Evolutionary conservation across 2,888 invertebrate species (phyloP).

Genomic region (Eristalis intricaria): DNA sequence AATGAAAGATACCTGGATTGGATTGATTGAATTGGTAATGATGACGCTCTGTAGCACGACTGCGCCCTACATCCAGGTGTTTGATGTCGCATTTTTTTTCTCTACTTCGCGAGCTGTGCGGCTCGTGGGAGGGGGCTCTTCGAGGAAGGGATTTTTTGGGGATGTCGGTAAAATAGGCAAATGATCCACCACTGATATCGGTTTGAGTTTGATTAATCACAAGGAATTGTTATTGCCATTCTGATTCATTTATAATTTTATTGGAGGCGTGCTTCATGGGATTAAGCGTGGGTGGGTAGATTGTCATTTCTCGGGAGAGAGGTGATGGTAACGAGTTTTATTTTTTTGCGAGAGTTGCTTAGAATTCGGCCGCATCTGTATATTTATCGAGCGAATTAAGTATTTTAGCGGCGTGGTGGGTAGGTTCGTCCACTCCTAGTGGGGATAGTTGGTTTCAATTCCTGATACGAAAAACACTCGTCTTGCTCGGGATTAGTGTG

Average conservation of each 20-base stretch:
- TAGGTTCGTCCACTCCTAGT: too few relatives aligned
- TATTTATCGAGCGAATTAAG: background rate
- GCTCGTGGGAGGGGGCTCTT: slow-evolving; percentile 2
- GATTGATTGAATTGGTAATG: slow-evolving; percentile 71
- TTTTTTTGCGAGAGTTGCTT: background rate
- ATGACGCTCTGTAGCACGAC: slow-evolving; percentile 35
- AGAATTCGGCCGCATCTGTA: background rate
- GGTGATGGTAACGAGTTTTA: background rate
- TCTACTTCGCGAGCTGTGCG: slow-evolving; percentile 51
- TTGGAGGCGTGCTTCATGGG: slow-evolving; percentile 44
- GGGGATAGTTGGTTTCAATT: too few relatives aligned
- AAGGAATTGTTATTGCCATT: slow-evolving; percentile 68
- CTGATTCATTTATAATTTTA: slow-evolving; percentile 68
- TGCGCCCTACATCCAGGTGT: slow-evolving; percentile 48
- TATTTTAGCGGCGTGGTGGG: too few relatives aligned
- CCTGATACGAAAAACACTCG: too few relatives aligned
- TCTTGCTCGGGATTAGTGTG: too few relatives aligned
- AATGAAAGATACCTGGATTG: slow-evolving; percentile 53
- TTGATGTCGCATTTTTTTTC: slow-evolving; percentile 23
- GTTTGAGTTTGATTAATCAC: slow-evolving; percentile 67
- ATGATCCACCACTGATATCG: slow-evolving; percentile 59
- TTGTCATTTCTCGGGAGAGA: slow-evolving; percentile 32
- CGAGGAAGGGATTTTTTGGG: background rate
- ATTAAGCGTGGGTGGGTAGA: slow-evolving; percentile 36
- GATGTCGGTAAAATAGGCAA: slow-evolving; percentile 29